Evolutionary conservation across 2,797 vertebrate genomes (phyloP).

Genomic region (Lacerta viridis): DNA sequence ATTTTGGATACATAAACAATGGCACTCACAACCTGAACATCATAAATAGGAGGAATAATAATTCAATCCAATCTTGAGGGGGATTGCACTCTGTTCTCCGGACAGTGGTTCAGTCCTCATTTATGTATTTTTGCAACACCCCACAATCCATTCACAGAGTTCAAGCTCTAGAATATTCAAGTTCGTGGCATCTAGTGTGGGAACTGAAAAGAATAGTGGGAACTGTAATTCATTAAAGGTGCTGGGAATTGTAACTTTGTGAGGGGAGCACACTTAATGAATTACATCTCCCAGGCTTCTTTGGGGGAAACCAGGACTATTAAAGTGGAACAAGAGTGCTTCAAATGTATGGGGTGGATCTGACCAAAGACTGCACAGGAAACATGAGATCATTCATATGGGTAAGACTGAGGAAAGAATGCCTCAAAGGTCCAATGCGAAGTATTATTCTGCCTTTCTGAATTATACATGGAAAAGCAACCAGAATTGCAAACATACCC

Average conservation of each 20-base stretch:
- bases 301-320: too few species aligned
- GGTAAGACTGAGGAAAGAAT: neutral
- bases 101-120: neutral
- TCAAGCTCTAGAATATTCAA: neutral
- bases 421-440: neutral
- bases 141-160: neutral
- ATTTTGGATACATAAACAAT: too few species aligned
- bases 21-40: too few species aligned
- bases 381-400: neutral
- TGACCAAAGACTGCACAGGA: neutral
- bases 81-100: neutral
- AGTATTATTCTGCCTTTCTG: neutral
- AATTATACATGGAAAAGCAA: slow-evolving; percentile 2
- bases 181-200: neutral
- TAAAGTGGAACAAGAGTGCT: too few species aligned
- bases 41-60: too few species aligned
- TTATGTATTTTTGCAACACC: neutral
- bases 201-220: too few species aligned
- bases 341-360: too few species aligned
- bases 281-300: too few species aligned
- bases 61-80: too few species aligned
- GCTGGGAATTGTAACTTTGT: too few species aligned
- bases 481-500: neutral
- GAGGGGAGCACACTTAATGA: too few species aligned
- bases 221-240: too few species aligned